Base-by-base conservation (phyloP, 2,113 vertebrate genomes). In the Gymnogyps californianus region DNA sequence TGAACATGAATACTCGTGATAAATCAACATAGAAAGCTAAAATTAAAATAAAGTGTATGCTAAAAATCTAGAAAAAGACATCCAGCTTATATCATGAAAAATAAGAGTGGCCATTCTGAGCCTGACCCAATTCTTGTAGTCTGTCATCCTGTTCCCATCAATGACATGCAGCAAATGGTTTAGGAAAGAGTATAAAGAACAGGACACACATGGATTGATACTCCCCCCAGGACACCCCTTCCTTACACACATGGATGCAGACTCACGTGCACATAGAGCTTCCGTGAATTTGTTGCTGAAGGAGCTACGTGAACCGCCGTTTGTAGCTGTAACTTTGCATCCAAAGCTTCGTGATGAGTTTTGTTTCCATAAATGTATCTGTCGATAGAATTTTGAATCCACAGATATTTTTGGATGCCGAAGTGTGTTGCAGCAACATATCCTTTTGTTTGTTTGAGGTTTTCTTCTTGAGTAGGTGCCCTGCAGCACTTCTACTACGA, bases 271-370 rank as follows among this genome's bases (percentile, higher is more conserved):
- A 44, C 11, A 8, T 7, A 34, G 17, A 65, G 2, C 25, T 55
- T 70, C 65, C 25, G 20, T 42, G 54, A 81, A 22, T 32, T 36
- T 62, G 26, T 28, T 55, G 24, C 55, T 42, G 34, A 59, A n/a
- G 61, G 28, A 83, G 40, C 32, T 22, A 29, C 5, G 1, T 10
- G 46, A 80, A 4, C 9, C 36, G 52, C 11, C 0, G 0, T 25
- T 62, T 40, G 20, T 10, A 80, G 15, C 15, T 25, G 16, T 26
- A 29, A 13, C 32, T 38, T 49, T 36, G 32, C 49, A 51, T 31
- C 29, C 46, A 38, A 54, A 74, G 16, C 24, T n/a, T 52, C 16
- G 1, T 25, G 34, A 34, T 20, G 29, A n/a, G 26, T 54, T 74
- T 54, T 59, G 11, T 24, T 80, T 31, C 36, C 16, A 34, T 54